Evolutionary conservation across 2,113 vertebrate species (phyloP), one percentile per base, ranked within the genome.

Genomic region (Poicephalus meyeri): DNA sequence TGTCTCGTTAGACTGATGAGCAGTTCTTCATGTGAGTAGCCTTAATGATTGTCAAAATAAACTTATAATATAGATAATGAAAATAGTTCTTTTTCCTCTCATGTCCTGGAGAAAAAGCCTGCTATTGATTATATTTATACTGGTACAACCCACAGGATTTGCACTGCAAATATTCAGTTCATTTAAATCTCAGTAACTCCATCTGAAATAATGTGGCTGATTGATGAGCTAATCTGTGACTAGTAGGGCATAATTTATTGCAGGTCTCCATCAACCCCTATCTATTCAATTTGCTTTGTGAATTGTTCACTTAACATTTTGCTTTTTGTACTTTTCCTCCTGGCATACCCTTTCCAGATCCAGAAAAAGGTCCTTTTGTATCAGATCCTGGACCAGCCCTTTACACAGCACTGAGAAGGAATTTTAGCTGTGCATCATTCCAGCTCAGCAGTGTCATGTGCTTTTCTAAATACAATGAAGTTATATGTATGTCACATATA

Each of bases 1-100:
- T 91, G 91, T 93, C 88, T 86, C 84, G 74, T 76, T 83, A 92
- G 72, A 92, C 91, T 84, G 93, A 94, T 96, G 86, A 95, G 61
- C 73, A 84, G 18, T 88, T 94, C 63, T 96, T 92, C 65, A 35
- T 88, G 29, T 50, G 60, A 94, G 88, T 92, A 86, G 80, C 73
- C 77, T 94, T 95, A 96, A 92, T 79, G 80, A 94, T 92, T 86
- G 76, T 93, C 90, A 94, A 96, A 96, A 94, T 86, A 96, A 96
- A 95, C 92, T 96, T 96, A 78, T 47, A 93, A 88, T 86, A 93
- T 25, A 49, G 88, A 90, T 94, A 96, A 94, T 88, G 90, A 93
- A 96, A 96, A 97, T 93, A 92, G 61, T 88, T 94, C 86, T 68
- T 72, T 41, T 17, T 23, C 12, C 35, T 88, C 83, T 93, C 31